Percentiles rank a stretch among this genome's conserved stretches.
These are phyloP conservation scores for Silurus asotus DNA, from an alignment of 2,113 vertebrate species.

Conservation along the genomic window DNA sequence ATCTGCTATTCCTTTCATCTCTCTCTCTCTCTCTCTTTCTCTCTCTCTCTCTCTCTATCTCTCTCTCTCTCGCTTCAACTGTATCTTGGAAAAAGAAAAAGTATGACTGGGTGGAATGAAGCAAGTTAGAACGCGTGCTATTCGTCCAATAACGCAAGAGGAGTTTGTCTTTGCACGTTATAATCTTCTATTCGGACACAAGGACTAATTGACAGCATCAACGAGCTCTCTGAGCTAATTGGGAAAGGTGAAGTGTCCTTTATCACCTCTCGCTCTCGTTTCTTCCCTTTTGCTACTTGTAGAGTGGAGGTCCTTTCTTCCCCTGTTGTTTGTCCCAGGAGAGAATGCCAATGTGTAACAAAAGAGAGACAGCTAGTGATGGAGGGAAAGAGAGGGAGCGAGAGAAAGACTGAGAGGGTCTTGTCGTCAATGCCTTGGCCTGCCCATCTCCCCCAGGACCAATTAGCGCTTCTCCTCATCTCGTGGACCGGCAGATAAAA, in stretches of 20 bases:
- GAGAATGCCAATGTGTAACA: conserved; percentile 83
- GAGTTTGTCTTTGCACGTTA: conserved; percentile 29
- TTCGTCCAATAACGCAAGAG: conserved; percentile 2
- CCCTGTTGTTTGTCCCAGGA: conserved; percentile 84
- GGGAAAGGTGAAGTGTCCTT: conserved; percentile 57
- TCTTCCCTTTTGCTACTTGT: conserved; percentile 68
- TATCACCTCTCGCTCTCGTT: conserved; percentile 24
- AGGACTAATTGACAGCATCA: conserved; percentile 40
- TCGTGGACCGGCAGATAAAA: conserved; percentile 91
- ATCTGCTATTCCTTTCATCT: conserved; percentile 87
- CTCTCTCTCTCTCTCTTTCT: conserved; percentile 44
- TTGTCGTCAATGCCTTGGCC: conserved; percentile 83
- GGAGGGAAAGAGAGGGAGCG: conserved; percentile 32
- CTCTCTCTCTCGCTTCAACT: conserved; percentile 24
- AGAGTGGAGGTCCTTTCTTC: conserved; percentile 69
- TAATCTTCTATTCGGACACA: not conserved
- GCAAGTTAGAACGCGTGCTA: conserved; percentile 21
- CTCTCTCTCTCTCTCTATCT: conserved; percentile 10
- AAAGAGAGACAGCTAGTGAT: conserved; percentile 66
- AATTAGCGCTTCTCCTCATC: conserved; percentile 92
- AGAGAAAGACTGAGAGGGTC: conserved; percentile 60
- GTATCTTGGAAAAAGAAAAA: conserved; percentile 32
- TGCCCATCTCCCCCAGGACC: conserved; percentile 90
- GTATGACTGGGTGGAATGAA: conserved; percentile 45
- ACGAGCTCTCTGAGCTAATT: conserved; percentile 45